Evolutionary conservation across 1,140 invertebrate genomes (phyloP).

Genomic region (Apolygus lucorum): DNA sequence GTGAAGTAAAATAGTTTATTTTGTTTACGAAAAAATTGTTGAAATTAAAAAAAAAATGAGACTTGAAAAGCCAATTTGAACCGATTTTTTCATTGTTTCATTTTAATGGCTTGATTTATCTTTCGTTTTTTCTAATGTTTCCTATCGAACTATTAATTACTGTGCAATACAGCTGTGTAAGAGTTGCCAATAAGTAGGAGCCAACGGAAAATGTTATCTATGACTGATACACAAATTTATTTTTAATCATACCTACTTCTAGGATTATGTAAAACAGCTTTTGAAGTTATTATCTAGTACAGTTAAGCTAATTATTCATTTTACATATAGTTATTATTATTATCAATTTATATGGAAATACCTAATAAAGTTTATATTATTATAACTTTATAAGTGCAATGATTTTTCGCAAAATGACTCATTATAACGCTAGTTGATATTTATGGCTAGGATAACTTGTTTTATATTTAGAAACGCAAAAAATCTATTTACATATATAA

Average conservation of each 20-base stretch:
- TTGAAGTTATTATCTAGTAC: constrained; percentile 31
- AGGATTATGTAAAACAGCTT: constrained; percentile 26
- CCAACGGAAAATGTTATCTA: constrained; percentile 26
- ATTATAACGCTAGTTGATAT: constrained; percentile 28
- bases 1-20: too few relatives aligned
- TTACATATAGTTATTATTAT: constrained; percentile 29
- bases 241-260: constrained; percentile 22
- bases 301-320: constrained; percentile 32
- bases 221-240: constrained; percentile 29
- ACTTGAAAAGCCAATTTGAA: too few relatives aligned
- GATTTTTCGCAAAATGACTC: constrained; percentile 26
- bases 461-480: constrained; percentile 27
- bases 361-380: constrained; percentile 7
- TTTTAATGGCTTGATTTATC: too few relatives aligned
- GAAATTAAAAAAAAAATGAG: too few relatives aligned
- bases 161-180: constrained; percentile 28
- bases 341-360: constrained; percentile 22
- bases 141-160: constrained; percentile 23
- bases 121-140: too few relatives aligned
- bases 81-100: too few relatives aligned
- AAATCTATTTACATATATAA: constrained; percentile 25
- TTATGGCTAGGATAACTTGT: constrained; percentile 30
- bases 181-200: constrained; percentile 26
- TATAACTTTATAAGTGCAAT: constrained; percentile 25
- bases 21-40: too few relatives aligned